Conservation (phyloP, 2,888 invertebrate genomes). For the Agrotis puta region DNA sequence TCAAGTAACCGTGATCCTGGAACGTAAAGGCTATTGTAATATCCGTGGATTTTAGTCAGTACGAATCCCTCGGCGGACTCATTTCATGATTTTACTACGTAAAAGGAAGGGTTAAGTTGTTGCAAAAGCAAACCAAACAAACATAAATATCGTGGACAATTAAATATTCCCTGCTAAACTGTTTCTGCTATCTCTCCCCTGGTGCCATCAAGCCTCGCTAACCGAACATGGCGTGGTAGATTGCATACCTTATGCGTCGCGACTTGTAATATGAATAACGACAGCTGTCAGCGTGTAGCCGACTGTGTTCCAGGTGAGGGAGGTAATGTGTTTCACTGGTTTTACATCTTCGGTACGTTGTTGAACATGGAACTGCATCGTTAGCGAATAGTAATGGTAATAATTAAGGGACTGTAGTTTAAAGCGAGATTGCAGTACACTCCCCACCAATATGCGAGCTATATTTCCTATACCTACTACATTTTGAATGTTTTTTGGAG, state of each 20-base stretch:
- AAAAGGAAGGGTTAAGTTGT: too few species aligned
- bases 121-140: background rate
- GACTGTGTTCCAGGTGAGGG: conserved; percentile 39
- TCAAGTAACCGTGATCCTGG: too few species aligned
- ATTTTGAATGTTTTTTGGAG: too few species aligned
- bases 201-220: conserved; percentile 36
- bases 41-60: too few species aligned
- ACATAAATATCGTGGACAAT: background rate
- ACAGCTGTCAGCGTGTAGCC: conserved; percentile 50
- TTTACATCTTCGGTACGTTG: conserved; percentile 2
- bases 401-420: too few species aligned
- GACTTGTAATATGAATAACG: conserved; percentile 47
- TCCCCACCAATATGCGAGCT: too few species aligned
- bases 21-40: too few species aligned
- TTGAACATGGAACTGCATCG: background rate
- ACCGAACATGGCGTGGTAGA: conserved; percentile 58
- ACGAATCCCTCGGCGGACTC: too few species aligned
- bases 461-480: too few species aligned
- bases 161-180: background rate
- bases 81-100: too few species aligned
- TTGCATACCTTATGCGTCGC: conserved; percentile 59
- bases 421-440: too few species aligned
- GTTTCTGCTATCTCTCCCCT: conserved; percentile 37
- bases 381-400: too few species aligned
- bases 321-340: conserved; percentile 40